Evolutionary conservation across 2,888 invertebrate genomes (phyloP).

Genomic region (Dicycla oo): DNA sequence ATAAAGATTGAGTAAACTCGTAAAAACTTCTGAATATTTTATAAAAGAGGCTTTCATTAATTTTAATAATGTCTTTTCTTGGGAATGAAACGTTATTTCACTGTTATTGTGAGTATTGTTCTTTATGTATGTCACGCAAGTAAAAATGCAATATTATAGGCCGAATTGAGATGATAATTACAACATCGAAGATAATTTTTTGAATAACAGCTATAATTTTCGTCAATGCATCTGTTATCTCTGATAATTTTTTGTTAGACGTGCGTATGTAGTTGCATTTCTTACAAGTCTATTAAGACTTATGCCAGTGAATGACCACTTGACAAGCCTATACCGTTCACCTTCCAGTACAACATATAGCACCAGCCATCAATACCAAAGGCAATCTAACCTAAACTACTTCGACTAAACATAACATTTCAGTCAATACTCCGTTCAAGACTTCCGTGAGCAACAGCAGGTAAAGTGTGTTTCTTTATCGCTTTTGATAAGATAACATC

Average conservation of each 20-base stretch:
- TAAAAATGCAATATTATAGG: background rate
- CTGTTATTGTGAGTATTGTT: constrained; percentile 7
- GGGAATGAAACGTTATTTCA: constrained; percentile 19
- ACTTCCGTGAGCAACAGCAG: constrained; percentile 65
- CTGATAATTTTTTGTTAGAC: background rate
- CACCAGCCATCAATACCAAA: background rate
- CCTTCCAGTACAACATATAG: background rate
- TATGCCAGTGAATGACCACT: too few relatives aligned
- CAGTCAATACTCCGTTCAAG: constrained; percentile 60
- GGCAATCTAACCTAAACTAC: constrained; percentile 24
- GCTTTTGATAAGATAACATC: constrained; percentile 76
- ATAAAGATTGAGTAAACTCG: constrained; percentile 53
- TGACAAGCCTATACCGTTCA: background rate
- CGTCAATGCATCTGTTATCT: background rate
- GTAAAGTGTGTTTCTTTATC: constrained; percentile 73
- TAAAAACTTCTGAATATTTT: constrained; percentile 44
- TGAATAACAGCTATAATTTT: background rate
- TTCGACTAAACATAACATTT: constrained; percentile 43
- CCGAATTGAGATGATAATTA: background rate
- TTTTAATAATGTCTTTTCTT: constrained; percentile 31
- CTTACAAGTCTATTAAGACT: background rate
- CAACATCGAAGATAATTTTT: background rate
- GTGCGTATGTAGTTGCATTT: background rate
- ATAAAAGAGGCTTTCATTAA: constrained; percentile 32
- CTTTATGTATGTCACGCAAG: background rate